Evolutionary conservation across 2,888 invertebrate genomes (phyloP), one percentile per base, ranked within the genome.

Genomic region (Seira ritae): DNA sequence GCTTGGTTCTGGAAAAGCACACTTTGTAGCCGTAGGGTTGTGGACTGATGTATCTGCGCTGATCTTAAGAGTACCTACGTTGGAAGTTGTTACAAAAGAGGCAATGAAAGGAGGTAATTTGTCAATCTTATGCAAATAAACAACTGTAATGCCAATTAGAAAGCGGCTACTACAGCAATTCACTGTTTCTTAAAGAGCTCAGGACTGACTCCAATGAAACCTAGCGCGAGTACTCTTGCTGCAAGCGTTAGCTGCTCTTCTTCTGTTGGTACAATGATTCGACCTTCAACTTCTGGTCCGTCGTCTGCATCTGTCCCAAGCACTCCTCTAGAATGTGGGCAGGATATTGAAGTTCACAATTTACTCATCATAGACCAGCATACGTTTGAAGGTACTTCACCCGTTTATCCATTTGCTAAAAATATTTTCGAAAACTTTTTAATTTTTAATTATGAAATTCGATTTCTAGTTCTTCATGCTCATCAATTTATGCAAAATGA

Each of bases 41-140:
- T 99, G 99, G 99, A 98, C 97, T 0, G 98, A 99, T 90, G 98
- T 98, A 89, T 97, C 97, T 0, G 96, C 97, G 42, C 93, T 97
- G 12, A 94, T 98, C 85, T 92, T 98, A 24, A 93, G 94, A 12
- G 91, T 99, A 85, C 98, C 98, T 0, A 93, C 94, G 79, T 92
- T 99, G 73, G 93, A 94, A 79, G 94, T 95, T 89, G 93, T 97
- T 75, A 95, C 96, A 90, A 96, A 95, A 24, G 98, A 98, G 92
- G 94, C 95, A 90, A 92, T 98, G 0, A 95, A 96, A 42, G 98
- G 98, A 89, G 95, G 95, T 95, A 90, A 87, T 87, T 86, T 69
- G 22, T 19, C 20, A 55, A 65, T 10, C 12, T 37, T 77, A 50
- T 62, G 42, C 31, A 31, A 31, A 31, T 8, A 4, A 31, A 31